phyloP scores from a whole-genome alignment of 2,113 vertebrate species.

The Aphelocoma coerulescens region DNA sequence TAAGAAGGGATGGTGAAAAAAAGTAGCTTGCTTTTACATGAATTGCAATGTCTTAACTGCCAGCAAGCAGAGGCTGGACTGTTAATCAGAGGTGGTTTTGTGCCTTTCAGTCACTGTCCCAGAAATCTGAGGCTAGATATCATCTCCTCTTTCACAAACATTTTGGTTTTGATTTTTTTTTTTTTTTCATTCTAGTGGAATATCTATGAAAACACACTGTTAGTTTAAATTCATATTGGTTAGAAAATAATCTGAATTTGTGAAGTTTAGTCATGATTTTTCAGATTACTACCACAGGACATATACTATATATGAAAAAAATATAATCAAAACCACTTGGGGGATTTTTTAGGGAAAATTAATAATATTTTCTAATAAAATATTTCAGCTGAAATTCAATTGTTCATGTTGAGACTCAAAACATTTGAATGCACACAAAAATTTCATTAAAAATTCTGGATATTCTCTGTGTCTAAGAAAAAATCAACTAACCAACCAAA shows the following conservation, averaged over 20 bases:
- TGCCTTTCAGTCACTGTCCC: background rate
- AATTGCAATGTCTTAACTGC: background rate
- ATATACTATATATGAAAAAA: background rate
- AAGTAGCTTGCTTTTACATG: accelerated
- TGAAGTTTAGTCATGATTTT: background rate
- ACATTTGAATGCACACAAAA: background rate
- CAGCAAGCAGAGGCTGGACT: background rate
- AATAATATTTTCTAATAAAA: background rate
- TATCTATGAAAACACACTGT: background rate
- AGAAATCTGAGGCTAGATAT: background rate
- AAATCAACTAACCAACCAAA: background rate
- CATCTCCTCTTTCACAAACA: background rate
- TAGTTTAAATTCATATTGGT: background rate
- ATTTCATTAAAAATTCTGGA: accelerated
- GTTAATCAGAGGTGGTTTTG: background rate
- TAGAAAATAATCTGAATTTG: background rate
- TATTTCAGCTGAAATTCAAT: background rate
- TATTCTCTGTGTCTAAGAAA: background rate
- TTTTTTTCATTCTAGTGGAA: background rate
- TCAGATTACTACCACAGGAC: background rate
- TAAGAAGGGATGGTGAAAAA: background rate
- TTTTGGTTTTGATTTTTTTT: background rate
- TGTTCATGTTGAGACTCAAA: background rate
- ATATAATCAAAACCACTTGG: background rate
- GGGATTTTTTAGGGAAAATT: background rate